Base-by-base conservation (phyloP, 2,113 vertebrate genomes). In the Phalacrocorax pelagicus region DNA sequence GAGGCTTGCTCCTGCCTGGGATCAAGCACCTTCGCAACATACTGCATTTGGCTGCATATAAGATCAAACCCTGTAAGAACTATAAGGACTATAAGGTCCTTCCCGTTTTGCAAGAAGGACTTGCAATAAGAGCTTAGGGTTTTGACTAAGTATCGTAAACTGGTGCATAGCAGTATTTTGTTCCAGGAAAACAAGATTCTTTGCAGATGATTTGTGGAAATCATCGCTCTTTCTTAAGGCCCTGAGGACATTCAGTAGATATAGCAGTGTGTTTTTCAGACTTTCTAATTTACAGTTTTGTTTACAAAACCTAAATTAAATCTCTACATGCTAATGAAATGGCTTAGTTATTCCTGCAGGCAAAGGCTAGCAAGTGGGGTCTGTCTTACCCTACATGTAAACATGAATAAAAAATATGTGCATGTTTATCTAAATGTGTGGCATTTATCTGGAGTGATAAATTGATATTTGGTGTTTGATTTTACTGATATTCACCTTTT, bases 281-380 rank as follows among this genome's bases (percentile, higher is more conserved):
- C 59, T 82, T 90, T 78, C 57, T 81, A 93, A 83, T 93, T 89
- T 83, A 73, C 38, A 61, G 32, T 67, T 94, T 96, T 95, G 81
- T 97, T 96, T 97, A 94, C 62, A 88, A 85, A 91, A 65, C 57
- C 65, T 83, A 90, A 90, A 94, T 96, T 92, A 94, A 97, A 90
- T 94, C 49, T 89, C 78, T 92, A 80, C 86, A 93, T 12, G 21
- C 46, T 96, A 92, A 96, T 89, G 77, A 88, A 93, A 91, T 59
- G 40, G 42, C 49, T 95, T 88, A 34, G 66, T 78, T 92, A 52
- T 94, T 95, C 69, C 93, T 96, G 71, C 51, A 88, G 90, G 71
- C 67, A 88, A 44, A 86, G 34, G 65, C 34, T 83, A 80, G 59
- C 42, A 92, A 95, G 70, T 67, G 26, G 18, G 52, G 34, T 96